A percentile compares a stretch with the other conserved stretches of the same genome.
Conservation (phyloP, 1,140 invertebrate species). For the Melitaea cinxia region DNA sequence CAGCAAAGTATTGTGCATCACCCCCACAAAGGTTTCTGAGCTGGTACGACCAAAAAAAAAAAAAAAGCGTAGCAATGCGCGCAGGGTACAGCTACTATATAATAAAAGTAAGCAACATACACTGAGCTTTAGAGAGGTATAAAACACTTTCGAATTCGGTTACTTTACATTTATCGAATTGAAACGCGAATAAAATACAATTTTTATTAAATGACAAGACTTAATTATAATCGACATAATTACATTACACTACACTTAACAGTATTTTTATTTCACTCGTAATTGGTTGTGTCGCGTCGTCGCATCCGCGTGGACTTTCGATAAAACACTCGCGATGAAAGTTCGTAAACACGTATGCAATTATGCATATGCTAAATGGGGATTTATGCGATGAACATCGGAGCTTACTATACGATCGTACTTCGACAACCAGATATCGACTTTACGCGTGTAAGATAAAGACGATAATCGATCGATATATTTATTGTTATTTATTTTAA, state of each 20-base stretch:
- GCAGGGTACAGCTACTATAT: too few relatives aligned
- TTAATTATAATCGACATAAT: background rate
- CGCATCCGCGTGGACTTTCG: slow-evolving; percentile 42
- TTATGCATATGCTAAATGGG: slow-evolving; percentile 57
- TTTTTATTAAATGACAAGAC: background rate
- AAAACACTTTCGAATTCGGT: background rate
- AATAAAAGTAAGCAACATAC: background rate
- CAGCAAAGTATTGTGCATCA: too few relatives aligned
- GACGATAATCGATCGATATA: slow-evolving; percentile 20
- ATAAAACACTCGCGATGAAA: slow-evolving; percentile 51
- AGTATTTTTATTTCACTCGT: background rate
- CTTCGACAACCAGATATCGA: slow-evolving; percentile 8
- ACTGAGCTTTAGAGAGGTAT: background rate
- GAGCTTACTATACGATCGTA: slow-evolving; percentile 1
- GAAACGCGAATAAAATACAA: background rate
- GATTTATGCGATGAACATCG: slow-evolving; percentile 18
- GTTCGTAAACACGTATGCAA: slow-evolving; percentile 46
- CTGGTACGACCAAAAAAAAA: too few relatives aligned
- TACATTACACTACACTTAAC: background rate
- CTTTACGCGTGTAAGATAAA: slow-evolving; percentile 24
- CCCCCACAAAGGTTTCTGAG: too few relatives aligned
- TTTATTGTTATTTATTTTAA: slow-evolving; percentile 2
- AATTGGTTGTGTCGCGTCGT: slow-evolving; percentile 16
- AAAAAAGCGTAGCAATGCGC: too few relatives aligned
- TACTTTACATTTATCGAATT: background rate